phyloP scores from a whole-genome alignment of 2,888 invertebrate genomes.

The Noctua fimbriata region DNA sequence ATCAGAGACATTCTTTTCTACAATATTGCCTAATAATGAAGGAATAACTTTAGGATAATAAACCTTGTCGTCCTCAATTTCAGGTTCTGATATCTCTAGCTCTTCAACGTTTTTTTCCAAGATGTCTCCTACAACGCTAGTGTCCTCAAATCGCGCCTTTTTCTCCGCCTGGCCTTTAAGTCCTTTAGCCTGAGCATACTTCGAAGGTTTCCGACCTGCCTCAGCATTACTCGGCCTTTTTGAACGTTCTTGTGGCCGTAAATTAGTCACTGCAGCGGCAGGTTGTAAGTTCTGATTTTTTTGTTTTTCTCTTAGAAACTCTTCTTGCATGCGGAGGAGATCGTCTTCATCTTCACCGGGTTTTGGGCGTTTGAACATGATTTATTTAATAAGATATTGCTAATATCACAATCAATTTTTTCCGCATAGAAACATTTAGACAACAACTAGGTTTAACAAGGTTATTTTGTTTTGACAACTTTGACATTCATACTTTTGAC shows the following conservation, averaged over 20 bases:
- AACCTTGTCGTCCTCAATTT: slow-evolving; percentile 83
- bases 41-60: slow-evolving; percentile 86
- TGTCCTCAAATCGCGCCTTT: slow-evolving; percentile 77
- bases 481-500: slow-evolving; percentile 23
- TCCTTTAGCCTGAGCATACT: slow-evolving; percentile 84
- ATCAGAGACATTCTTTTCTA: slow-evolving; percentile 86
- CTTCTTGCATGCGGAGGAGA: slow-evolving; percentile 93
- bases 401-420: background rate
- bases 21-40: slow-evolving; percentile 88
- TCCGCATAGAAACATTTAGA: background rate
- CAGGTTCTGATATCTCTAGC: slow-evolving; percentile 45
- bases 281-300: slow-evolving; percentile 90
- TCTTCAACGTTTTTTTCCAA: slow-evolving; percentile 78
- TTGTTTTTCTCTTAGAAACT: slow-evolving; percentile 91
- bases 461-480: slow-evolving; percentile 47
- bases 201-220: slow-evolving; percentile 80
- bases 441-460: background rate
- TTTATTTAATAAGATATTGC: slow-evolving; percentile 43
- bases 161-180: slow-evolving; percentile 82
- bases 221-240: slow-evolving; percentile 71
- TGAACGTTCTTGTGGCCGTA: slow-evolving; percentile 75
- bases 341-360: slow-evolving; percentile 93
- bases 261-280: slow-evolving; percentile 91
- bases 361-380: slow-evolving; percentile 92
- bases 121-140: slow-evolving; percentile 77